Evolutionary conservation across 1,140 invertebrate species (phyloP).

Genomic region (Lasaia peninsularis): DNA sequence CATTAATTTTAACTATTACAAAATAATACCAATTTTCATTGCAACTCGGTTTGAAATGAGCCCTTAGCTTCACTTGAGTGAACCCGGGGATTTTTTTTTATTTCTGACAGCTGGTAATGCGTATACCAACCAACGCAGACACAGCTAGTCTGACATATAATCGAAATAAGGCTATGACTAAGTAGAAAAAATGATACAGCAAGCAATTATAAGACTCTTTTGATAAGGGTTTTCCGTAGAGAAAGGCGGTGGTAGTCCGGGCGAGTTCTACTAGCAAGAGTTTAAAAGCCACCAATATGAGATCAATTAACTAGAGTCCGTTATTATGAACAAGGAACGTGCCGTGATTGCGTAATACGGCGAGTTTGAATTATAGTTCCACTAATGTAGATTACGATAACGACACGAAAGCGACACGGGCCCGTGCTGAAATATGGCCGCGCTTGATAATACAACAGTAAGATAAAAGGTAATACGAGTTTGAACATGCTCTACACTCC

Average conservation of each 20-base stretch:
- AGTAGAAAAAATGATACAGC: no score
- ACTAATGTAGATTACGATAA: conserved; percentile 56
- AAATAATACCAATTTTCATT: conserved; percentile 27
- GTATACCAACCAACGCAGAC: no score
- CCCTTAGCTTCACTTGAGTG: no score
- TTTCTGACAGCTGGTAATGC: no score
- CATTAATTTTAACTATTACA: conserved; percentile 57
- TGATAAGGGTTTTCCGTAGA: no score
- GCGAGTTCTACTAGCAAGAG: neutral
- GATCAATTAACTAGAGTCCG: conserved; percentile 44
- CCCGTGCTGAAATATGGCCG: conserved; percentile 44
- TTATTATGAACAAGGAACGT: conserved; percentile 49
- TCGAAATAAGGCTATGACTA: no score
- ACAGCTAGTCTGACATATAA: no score
- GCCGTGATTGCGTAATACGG: conserved; percentile 46
- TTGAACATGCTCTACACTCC: conserved; percentile 8
- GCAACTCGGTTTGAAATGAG: no score
- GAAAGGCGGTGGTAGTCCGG: neutral
- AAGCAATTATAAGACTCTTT: no score
- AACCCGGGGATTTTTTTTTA: no score
- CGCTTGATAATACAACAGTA: conserved; percentile 37
- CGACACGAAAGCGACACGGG: conserved; percentile 34
- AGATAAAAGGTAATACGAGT: conserved; percentile 32
- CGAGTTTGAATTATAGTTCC: conserved; percentile 49
- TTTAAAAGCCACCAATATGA: conserved; percentile 27